phyloP scores from a whole-genome alignment of 2,797 vertebrate genomes.

The Eulemur albifrons region DNA sequence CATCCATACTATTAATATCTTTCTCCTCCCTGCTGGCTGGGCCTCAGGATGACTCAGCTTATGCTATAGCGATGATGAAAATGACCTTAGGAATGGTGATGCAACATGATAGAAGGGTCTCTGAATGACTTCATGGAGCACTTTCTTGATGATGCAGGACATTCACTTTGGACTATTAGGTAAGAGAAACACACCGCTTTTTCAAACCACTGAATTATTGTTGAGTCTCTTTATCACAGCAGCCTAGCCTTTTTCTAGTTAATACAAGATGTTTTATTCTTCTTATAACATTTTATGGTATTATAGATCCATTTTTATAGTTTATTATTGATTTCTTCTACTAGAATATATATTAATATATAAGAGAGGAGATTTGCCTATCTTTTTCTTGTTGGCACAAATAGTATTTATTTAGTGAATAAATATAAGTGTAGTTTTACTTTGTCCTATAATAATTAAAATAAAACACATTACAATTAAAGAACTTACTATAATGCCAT shows the following conservation, averaged over 20 bases:
- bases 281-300: not conserved
- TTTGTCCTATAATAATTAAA: not conserved
- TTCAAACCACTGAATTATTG: not conserved
- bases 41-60: not conserved
- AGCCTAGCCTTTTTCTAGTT: not conserved
- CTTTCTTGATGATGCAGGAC: not conserved
- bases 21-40: not conserved
- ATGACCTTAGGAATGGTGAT: not conserved
- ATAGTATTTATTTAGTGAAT: slow-evolving; percentile 26
- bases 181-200: not conserved
- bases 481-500: slow-evolving; percentile 20
- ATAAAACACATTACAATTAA: slow-evolving; percentile 4
- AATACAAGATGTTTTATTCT: not conserved
- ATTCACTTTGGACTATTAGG: not conserved
- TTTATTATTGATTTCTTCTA: slow-evolving; percentile 41
- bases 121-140: not conserved
- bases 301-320: slow-evolving; percentile 1
- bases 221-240: not conserved
- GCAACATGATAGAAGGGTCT: not conserved
- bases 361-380: not conserved
- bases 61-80: not conserved
- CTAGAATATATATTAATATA: not conserved
- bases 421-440: not conserved
- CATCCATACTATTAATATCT: not conserved
- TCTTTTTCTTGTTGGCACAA: not conserved